Evolutionary conservation across 2,797 vertebrate genomes (phyloP).

Genomic region (Microchirus variegatus): DNA sequence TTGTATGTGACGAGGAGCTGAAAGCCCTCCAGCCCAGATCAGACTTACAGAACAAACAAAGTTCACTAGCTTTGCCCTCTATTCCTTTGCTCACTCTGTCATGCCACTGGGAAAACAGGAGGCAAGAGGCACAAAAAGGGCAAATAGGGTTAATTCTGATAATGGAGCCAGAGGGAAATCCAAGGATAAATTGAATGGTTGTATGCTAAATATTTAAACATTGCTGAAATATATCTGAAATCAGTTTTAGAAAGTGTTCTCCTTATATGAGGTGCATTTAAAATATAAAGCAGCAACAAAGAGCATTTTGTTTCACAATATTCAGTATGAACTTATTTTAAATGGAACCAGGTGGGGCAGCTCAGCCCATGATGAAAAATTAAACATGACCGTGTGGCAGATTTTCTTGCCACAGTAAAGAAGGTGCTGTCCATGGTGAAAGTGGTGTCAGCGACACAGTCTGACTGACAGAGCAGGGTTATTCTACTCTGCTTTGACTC

Average conservation of each 20-base stretch:
- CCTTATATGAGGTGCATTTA: neutral
- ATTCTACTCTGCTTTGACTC: constrained; percentile 74
- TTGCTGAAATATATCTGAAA: neutral
- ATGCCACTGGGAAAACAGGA: constrained; percentile 35
- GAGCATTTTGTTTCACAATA: neutral
- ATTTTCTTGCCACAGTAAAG: constrained; percentile 64
- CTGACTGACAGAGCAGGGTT: constrained; percentile 68
- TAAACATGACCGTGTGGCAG: constrained; percentile 32
- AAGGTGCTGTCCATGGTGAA: constrained; percentile 71
- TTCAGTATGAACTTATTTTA: neutral
- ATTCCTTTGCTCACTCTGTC: constrained; percentile 33
- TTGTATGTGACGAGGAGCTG: constrained; percentile 65
- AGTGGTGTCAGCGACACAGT: constrained; percentile 68
- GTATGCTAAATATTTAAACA: constrained; percentile 11
- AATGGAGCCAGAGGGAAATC: constrained; percentile 19
- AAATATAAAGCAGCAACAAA: constrained; percentile 7
- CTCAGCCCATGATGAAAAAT: constrained; percentile 36
- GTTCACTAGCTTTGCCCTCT: constrained; percentile 49
- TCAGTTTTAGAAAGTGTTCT: neutral
- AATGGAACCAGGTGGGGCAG: constrained; percentile 36
- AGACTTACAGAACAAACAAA: constrained; percentile 64
- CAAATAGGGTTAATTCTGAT: constrained; percentile 38
- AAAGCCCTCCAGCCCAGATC: constrained; percentile 70
- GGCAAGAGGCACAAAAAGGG: constrained; percentile 36
- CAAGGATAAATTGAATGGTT: neutral